Evolutionary conservation across 2,888 invertebrate genomes (phyloP).

Genomic region (Sinotaia quadrata): DNA sequence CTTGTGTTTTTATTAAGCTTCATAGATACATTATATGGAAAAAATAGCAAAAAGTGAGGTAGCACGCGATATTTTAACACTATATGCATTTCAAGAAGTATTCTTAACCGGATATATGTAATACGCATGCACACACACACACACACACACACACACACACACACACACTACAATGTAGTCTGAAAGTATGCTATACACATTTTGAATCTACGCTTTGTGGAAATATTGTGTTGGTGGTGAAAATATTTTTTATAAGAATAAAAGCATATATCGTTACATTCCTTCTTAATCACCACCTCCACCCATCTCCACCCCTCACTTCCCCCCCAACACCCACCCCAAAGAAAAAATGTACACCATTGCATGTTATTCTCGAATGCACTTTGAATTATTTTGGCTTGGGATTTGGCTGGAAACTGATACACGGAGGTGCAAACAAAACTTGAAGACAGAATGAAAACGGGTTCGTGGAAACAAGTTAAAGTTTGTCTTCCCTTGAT

Average conservation of each 20-base stretch:
- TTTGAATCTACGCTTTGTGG: too few relatives aligned
- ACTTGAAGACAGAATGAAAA: not conserved
- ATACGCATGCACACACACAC: slow-evolving; percentile 2
- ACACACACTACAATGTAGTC: not conserved
- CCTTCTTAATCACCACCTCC: not conserved
- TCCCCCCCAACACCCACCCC: not conserved
- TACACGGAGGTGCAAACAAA: slow-evolving; percentile 2
- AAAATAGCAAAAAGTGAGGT: too few relatives aligned
- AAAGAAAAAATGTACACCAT: not conserved
- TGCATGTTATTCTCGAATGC: not conserved
- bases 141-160: not conserved
- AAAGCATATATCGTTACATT: not conserved
- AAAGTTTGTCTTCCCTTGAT: slow-evolving; percentile 23
- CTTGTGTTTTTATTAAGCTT: too few relatives aligned
- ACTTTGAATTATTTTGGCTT: too few relatives aligned
- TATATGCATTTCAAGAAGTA: too few relatives aligned
- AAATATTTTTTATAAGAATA: slow-evolving; percentile 2
- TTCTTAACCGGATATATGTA: too few relatives aligned
- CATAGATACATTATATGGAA: too few relatives aligned
- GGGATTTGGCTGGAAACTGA: too few relatives aligned
- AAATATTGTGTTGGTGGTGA: too few relatives aligned
- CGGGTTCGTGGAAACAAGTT: not conserved
- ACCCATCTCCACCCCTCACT: not conserved
- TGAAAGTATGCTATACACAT: too few relatives aligned
- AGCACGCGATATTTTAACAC: too few relatives aligned